Percentiles rank a stretch among this genome's conserved stretches.
Conservation (phyloP, 2,888 invertebrate genomes). For the Scaptomyza polygonia region DNA sequence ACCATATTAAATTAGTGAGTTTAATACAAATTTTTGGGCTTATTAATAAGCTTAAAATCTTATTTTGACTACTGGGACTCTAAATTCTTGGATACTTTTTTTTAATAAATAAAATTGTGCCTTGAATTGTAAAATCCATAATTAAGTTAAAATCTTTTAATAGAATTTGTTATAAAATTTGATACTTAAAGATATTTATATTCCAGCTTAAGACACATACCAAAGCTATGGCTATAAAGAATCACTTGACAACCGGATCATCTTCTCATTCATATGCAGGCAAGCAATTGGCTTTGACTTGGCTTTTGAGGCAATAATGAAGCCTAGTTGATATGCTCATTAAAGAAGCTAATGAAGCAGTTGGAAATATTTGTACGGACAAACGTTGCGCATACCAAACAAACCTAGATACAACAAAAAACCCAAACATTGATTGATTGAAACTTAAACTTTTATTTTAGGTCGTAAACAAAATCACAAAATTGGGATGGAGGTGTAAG, state of each 20-base stretch:
- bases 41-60: no score
- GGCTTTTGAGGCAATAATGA: slow-evolving; percentile 33
- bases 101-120: no score
- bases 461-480: slow-evolving; percentile 68
- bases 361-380: slow-evolving; percentile 50
- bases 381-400: slow-evolving; percentile 44
- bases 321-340: slow-evolving; percentile 42
- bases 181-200: neutral
- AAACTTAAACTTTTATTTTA: slow-evolving; percentile 58
- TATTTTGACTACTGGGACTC: no score
- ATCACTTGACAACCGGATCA: no score
- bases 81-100: no score
- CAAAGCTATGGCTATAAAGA: neutral
- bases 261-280: slow-evolving; percentile 59
- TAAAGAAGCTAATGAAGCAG: slow-evolving; percentile 63
- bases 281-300: slow-evolving; percentile 36
- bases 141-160: neutral
- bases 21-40: no score
- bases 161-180: neutral
- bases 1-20: neutral
- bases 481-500: slow-evolving; percentile 3
- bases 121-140: no score
- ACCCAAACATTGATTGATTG: slow-evolving; percentile 25
- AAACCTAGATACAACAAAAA: slow-evolving; percentile 5
- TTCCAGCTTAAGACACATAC: neutral